Percentiles rank a stretch among this genome's conserved stretches.
Evolutionary conservation across 2,888 invertebrate genomes (phyloP).

Genomic region (Caenorhabditis zanzibari): DNA sequence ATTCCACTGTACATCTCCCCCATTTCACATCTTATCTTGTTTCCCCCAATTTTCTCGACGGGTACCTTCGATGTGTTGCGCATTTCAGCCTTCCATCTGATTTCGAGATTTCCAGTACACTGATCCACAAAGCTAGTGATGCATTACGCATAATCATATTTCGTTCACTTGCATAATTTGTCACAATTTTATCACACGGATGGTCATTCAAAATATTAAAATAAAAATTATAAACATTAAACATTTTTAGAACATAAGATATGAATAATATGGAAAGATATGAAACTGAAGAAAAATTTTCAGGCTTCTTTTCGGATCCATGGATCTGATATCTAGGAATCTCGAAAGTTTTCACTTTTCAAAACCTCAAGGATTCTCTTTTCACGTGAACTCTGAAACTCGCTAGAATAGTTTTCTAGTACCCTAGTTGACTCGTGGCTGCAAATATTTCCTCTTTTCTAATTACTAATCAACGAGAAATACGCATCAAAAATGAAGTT

Average conservation of each 20-base stretch:
- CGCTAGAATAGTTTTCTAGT: background rate
- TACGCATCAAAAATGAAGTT: conserved; percentile 16
- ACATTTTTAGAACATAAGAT: background rate
- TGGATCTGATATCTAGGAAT: too few species aligned
- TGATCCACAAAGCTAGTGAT: conserved; percentile 21
- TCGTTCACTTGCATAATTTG: conserved; percentile 5
- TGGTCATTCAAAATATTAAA: conserved; percentile 8
- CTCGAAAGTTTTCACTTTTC: too few species aligned
- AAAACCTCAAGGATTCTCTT: too few species aligned
- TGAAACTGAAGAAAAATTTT: too few species aligned
- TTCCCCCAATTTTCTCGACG: conserved; percentile 38
- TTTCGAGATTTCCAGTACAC: conserved; percentile 42
- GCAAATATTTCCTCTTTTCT: background rate
- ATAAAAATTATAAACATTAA: background rate
- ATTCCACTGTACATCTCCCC: conserved; percentile 25
- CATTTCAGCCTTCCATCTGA: conserved; percentile 3
- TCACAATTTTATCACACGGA: background rate
- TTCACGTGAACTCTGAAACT: too few species aligned
- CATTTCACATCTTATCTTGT: conserved; percentile 1
- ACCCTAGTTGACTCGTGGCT: background rate
- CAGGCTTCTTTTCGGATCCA: too few species aligned
- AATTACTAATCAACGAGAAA: conserved; percentile 11
- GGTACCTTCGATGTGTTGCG: conserved; percentile 32
- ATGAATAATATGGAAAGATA: too few species aligned
- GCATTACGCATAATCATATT: conserved; percentile 35